Base-by-base conservation (phyloP, 1,140 invertebrate genomes). In the Bombus huntii region DNA sequence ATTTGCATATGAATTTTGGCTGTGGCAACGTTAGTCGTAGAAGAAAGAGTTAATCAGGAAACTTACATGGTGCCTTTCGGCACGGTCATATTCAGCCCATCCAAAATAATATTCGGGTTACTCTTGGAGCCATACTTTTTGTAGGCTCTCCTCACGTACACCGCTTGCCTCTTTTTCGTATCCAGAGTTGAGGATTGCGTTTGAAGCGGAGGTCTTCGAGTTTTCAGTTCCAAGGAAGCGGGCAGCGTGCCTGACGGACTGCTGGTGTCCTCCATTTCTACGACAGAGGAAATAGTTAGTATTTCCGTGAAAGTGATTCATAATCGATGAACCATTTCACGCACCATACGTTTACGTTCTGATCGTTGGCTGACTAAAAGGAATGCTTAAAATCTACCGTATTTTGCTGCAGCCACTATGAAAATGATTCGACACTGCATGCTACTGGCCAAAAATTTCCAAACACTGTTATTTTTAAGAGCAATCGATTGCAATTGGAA, bases 61-160 rank as follows among this genome's bases (percentile, higher is more conserved):
- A 90, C 97, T 97, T 96, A 98, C 98, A 99, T 99, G 68, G 97
- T 97, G 78, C 98, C 98, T 93, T 98, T 98, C 70, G 97, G 97
- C 28, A 99, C 98, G 28, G 98, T 98, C 97, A 99, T 98, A 91
- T 98, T 98, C 44, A 99, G 96, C 47, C 98, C 97, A 92, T 98
- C 97, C 34, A 99, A 95, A 15, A 99, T 98, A 59, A 98, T 96
- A 88, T 98, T 97, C n/a, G 98, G 97, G 92, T 97, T 98, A 77
- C 97, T 98, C 85, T 97, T 97, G 57, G 97, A 96, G 12, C 98
- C 98, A 93, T 99, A 99, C 92, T 97, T 97, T 94, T 99, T 99
- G 94, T 96, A 97, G 0, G 98, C 97, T 34, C 97, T 95, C 73
- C 98, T 95, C 2, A 98, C 98, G 89, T 97, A 97, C 2, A 98